Evolutionary conservation across 2,888 invertebrate genomes (phyloP).

Genomic region (Strigamia transsilvanica): DNA sequence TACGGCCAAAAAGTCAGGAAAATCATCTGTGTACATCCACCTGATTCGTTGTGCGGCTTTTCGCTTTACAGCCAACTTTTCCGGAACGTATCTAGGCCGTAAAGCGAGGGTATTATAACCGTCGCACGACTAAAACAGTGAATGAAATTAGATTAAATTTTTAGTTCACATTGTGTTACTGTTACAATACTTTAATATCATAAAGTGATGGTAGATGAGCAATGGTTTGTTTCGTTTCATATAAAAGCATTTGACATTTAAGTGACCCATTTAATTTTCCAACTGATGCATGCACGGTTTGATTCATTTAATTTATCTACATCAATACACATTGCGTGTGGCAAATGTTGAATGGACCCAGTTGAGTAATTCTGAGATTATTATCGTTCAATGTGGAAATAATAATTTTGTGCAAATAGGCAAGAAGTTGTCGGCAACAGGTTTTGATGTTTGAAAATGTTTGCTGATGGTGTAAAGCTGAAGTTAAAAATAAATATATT

Average conservation of each 20-base stretch:
- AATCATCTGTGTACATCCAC: too few species aligned
- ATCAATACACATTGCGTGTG: not conserved
- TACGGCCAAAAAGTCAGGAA: too few species aligned
- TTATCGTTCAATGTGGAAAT: not conserved
- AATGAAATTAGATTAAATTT: too few species aligned
- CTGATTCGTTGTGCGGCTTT: too few species aligned
- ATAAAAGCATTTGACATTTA: not conserved
- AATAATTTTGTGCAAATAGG: not conserved
- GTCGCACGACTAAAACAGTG: too few species aligned
- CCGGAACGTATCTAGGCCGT: too few species aligned
- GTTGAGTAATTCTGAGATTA: not conserved
- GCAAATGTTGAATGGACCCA: not conserved
- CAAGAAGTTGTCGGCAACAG: not conserved
- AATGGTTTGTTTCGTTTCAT: not conserved
- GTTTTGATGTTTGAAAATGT: not conserved
- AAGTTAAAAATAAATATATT: not conserved
- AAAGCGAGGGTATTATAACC: too few species aligned
- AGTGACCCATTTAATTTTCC: not conserved
- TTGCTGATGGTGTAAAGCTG: not conserved
- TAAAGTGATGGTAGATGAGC: not conserved
- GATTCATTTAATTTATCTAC: constrained; percentile 3
- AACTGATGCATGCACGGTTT: not conserved
- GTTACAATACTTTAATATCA: not conserved
- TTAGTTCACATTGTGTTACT: too few species aligned
- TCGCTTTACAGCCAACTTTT: too few species aligned